These are phyloP conservation scores for Chaunax sp. DNA, from an alignment of 2,797 vertebrate genomes.

Conservation along the genomic window DNA sequence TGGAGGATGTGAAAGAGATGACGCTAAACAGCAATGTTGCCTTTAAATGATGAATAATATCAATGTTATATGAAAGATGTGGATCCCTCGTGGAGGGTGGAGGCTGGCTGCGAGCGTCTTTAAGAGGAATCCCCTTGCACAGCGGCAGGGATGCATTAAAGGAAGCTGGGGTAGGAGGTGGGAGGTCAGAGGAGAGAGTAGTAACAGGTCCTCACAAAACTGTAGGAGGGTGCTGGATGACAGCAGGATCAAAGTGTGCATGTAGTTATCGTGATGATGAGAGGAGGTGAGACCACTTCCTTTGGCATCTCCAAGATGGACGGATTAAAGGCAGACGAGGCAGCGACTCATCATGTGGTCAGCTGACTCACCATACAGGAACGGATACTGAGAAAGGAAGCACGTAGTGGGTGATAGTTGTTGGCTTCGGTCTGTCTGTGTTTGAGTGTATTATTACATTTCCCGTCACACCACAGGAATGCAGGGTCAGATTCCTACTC, in stretches of 20 bases:
- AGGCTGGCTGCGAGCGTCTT: constrained; percentile 12
- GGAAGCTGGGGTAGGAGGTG: neutral
- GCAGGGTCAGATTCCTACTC: constrained; percentile 60
- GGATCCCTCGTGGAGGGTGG: no score
- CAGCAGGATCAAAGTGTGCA: constrained; percentile 29
- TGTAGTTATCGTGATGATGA: constrained; percentile 12
- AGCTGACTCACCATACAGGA: constrained; percentile 65
- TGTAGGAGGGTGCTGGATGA: constrained; percentile 25
- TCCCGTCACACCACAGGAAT: constrained; percentile 70
- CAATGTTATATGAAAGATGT: no score
- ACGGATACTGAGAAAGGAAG: constrained; percentile 49
- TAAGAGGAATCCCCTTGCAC: constrained; percentile 11
- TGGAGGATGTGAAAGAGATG: no score
- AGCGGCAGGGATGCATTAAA: constrained; percentile 1
- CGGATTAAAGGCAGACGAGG: constrained; percentile 44
- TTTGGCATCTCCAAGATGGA: constrained; percentile 44
- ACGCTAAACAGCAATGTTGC: no score
- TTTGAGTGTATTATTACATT: constrained; percentile 53
- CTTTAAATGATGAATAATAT: no score
- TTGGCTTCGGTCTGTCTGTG: constrained; percentile 38
- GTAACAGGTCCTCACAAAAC: constrained; percentile 32
- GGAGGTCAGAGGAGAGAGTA: neutral
- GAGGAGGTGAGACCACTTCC: constrained; percentile 34
- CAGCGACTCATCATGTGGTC: constrained; percentile 68
- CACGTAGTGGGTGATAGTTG: constrained; percentile 27